Evolutionary conservation across 2,113 vertebrate genomes (phyloP).

Genomic region (Rhodinocichla rosea): DNA sequence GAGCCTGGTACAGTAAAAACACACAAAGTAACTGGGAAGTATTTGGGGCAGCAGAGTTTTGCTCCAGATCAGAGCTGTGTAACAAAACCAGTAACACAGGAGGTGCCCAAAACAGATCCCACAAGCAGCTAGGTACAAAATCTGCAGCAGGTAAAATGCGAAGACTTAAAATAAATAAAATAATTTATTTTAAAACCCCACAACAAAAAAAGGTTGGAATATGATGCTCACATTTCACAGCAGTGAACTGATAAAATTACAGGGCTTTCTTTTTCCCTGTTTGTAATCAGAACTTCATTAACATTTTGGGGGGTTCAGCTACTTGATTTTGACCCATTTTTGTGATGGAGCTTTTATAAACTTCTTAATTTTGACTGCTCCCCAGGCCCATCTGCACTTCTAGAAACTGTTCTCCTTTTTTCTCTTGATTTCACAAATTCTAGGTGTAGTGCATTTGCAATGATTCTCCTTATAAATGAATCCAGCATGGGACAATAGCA

Average conservation of each 20-base stretch:
- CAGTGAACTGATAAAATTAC: background rate
- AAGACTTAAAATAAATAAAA: background rate
- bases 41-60: background rate
- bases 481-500: background rate
- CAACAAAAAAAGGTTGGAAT: background rate
- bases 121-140: background rate
- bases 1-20: background rate
- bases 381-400: background rate
- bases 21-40: accelerated
- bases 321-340: background rate
- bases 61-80: background rate
- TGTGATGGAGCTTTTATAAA: background rate
- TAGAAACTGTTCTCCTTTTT: background rate
- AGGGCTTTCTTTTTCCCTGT: background rate
- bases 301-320: background rate
- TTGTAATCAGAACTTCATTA: background rate
- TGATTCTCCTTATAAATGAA: background rate
- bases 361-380: background rate
- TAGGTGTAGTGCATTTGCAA: background rate
- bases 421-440: background rate
- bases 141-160: background rate
- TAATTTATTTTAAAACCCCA: accelerated
- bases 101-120: background rate
- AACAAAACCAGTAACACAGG: background rate
- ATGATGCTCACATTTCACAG: background rate